These are phyloP conservation scores for Lytechinus variegatus DNA, from an alignment of 35 echinoderm and acorn worm genomes.

Conservation along the genomic window DNA sequence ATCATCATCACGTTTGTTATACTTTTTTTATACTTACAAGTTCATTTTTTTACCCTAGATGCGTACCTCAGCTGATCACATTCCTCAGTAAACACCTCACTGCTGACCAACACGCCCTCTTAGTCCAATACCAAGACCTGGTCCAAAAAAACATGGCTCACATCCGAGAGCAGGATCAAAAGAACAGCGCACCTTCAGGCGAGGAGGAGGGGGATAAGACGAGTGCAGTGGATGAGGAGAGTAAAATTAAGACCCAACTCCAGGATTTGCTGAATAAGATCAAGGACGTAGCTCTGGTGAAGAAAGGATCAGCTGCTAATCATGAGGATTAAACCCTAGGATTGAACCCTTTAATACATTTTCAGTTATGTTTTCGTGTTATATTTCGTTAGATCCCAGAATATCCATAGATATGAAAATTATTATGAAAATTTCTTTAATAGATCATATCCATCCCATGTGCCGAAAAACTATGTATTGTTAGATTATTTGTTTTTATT, in stretches of 20 bases:
- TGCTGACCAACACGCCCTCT: conserved; percentile 61
- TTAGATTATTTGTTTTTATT: too few species aligned
- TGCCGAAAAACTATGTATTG: too few species aligned
- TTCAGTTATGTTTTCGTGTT: too few species aligned
- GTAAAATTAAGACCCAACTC: conserved; percentile 37
- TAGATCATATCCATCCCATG: too few species aligned
- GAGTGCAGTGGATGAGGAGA: conserved; percentile 4
- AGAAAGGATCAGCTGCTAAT: conserved; percentile 64
- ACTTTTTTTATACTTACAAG: too few species aligned
- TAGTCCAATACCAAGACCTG: conserved; percentile 77
- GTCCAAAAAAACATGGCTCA: conserved; percentile 83
- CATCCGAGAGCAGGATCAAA: conserved; percentile 59
- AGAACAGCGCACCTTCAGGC: neutral
- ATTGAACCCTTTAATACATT: neutral
- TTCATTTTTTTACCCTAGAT: conserved; percentile 48
- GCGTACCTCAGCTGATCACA: conserved; percentile 84
- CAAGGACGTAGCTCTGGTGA: conserved; percentile 84
- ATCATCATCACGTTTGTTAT: too few species aligned
- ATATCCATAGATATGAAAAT: too few species aligned
- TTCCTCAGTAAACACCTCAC: conserved; percentile 67
- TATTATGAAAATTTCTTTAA: too few species aligned
- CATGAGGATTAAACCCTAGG: conserved; percentile 22
- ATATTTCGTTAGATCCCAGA: too few species aligned
- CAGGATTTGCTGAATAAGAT: conserved; percentile 70
- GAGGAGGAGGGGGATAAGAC: conserved; percentile 36